A percentile compares a stretch with the other conserved stretches of the same genome.
phyloP scores from a whole-genome alignment of 1,140 invertebrate genomes.

The Hypothenemus hampei region DNA sequence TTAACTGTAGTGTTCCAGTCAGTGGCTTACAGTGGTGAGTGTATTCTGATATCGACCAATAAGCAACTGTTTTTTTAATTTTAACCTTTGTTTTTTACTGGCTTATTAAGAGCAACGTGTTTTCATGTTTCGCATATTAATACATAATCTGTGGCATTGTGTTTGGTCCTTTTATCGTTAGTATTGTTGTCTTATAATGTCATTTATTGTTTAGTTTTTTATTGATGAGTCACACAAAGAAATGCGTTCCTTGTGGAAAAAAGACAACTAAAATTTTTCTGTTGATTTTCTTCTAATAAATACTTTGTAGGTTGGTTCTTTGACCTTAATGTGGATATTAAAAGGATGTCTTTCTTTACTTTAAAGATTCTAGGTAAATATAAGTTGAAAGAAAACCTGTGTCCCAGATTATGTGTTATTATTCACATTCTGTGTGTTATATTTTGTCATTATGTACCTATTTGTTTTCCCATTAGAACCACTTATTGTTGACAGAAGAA shows the following conservation, averaged over 20 bases:
- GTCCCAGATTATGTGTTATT: conserved; percentile 9
- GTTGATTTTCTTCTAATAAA: no score
- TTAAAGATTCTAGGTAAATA: conserved; percentile 27
- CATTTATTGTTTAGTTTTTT: no score
- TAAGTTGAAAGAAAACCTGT: neutral
- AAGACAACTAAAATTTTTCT: no score
- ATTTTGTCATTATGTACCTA: no score
- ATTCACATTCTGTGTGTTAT: neutral
- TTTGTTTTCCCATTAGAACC: no score
- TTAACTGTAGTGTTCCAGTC: conserved; percentile 78
- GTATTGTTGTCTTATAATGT: no score
- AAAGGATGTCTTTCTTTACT: conserved; percentile 18
- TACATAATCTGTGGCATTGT: conserved; percentile 14
- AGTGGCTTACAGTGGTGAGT: conserved; percentile 91
- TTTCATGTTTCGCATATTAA: neutral
- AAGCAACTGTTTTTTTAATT: conserved; percentile 5
- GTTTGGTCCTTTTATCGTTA: no score
- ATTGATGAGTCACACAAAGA: no score
- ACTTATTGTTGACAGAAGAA: no score
- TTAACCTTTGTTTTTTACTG: neutral
- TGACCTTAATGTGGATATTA: conserved; percentile 12
- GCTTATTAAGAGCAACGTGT: no score
- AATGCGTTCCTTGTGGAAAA: no score
- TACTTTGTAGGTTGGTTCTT: conserved; percentile 24
- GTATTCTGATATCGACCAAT: conserved; percentile 41